A percentile compares a stretch with the other conserved stretches of the same genome.
phyloP scores from a whole-genome alignment of 2,888 invertebrate species.

The Chaetogeoica ovagalla region DNA sequence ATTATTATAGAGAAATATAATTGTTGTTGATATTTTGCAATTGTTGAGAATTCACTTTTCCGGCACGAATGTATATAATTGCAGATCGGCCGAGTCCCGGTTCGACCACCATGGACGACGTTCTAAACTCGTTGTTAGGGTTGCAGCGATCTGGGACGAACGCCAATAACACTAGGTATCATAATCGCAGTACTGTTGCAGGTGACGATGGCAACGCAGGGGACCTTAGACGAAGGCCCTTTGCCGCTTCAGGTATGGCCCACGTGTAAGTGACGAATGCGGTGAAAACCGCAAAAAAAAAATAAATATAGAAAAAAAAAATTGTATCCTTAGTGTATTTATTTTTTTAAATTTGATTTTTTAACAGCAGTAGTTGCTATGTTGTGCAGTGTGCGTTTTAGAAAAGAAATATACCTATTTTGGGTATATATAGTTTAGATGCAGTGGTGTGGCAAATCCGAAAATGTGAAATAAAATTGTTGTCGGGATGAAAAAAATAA shows the following conservation, averaged over 20 bases:
- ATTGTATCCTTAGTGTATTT: background rate
- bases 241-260: conserved; percentile 38
- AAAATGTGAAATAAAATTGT: too few species aligned
- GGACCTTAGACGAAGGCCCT: conserved; percentile 24
- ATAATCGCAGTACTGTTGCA: background rate
- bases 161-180: conserved; percentile 19
- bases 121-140: conserved; percentile 87
- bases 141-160: conserved; percentile 64
- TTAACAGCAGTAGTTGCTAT: too few species aligned
- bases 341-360: background rate
- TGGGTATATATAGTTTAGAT: too few species aligned
- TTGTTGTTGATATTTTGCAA: background rate
- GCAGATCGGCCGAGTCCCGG: conserved; percentile 62
- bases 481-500: too few species aligned
- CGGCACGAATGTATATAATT: conserved; percentile 38
- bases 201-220: background rate
- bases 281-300: background rate
- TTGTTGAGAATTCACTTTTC: conserved; percentile 50
- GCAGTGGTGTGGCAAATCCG: too few species aligned
- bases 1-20: too few species aligned
- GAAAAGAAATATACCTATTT: too few species aligned
- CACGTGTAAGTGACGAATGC: conserved; percentile 36
- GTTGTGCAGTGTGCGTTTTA: too few species aligned
- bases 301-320: background rate
- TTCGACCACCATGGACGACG: conserved; percentile 89